Evolutionary conservation across 2,113 vertebrate genomes (phyloP).

Genomic region (Meleagris gallopavo): DNA sequence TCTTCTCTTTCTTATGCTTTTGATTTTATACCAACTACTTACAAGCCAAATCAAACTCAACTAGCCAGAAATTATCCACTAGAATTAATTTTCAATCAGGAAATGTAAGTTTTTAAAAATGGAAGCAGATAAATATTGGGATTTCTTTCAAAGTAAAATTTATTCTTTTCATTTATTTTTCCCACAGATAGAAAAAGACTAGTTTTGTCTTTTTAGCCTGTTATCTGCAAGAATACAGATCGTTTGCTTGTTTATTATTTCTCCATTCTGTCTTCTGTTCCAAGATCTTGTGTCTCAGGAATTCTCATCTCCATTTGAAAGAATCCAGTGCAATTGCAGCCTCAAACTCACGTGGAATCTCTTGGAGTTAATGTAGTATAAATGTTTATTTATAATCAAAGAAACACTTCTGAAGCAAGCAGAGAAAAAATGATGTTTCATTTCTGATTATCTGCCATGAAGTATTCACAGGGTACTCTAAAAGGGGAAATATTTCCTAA

Average conservation of each 20-base stretch:
- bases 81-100: background rate
- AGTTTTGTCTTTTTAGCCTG: no score
- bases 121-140: background rate
- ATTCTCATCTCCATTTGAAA: background rate
- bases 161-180: background rate
- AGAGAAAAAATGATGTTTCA: constrained; percentile 15
- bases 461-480: constrained; percentile 22
- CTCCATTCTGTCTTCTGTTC: background rate
- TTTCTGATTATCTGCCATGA: constrained; percentile 33
- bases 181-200: background rate
- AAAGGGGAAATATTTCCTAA: constrained; percentile 56
- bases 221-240: background rate
- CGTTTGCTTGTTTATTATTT: background rate
- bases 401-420: background rate
- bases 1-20: background rate
- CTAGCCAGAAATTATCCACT: background rate
- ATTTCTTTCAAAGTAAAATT: background rate
- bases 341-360: background rate
- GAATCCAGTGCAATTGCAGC: background rate
- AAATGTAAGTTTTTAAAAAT: background rate
- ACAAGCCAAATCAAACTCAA: background rate
- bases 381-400: constrained; percentile 22
- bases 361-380: background rate
- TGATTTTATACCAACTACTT: background rate
- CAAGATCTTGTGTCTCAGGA: background rate